Conservation (phyloP, 2,888 invertebrate genomes). For the Cantharis lateralis region DNA sequence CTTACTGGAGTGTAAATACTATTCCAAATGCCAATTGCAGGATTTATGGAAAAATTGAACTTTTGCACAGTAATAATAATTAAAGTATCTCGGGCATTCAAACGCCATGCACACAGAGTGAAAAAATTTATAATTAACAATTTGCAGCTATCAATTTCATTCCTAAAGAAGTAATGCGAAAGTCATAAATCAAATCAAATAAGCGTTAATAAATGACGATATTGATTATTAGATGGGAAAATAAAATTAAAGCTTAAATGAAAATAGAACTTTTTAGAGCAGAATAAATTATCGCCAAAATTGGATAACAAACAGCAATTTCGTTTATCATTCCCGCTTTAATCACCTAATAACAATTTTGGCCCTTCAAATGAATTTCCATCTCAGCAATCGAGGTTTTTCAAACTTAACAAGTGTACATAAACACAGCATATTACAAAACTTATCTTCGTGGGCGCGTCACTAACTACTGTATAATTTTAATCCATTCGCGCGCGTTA, state of each 20-base stretch:
- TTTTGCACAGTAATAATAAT: not conserved
- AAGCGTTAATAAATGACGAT: not conserved
- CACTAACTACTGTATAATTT: not conserved
- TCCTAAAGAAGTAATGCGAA: not conserved
- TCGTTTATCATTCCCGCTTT: not conserved
- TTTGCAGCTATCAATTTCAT: not conserved
- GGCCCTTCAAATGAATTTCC: not conserved
- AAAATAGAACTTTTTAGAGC: not conserved
- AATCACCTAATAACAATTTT: not conserved
- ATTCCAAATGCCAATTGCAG: not conserved
- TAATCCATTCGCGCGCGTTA: not conserved
- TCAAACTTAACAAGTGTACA: no score
- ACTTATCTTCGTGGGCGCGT: not conserved
- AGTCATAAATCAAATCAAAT: slow-evolving; percentile 4
- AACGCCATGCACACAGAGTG: not conserved
- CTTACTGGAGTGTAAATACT: not conserved
- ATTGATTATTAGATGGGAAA: not conserved
- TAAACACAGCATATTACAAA: no score
- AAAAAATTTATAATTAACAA: not conserved
- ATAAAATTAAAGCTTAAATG: not conserved
- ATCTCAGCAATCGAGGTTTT: not conserved
- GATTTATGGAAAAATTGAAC: not conserved
- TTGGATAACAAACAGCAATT: not conserved
- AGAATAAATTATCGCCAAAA: not conserved
- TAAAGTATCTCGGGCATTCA: not conserved